Base-by-base conservation (phyloP, 2,888 invertebrate genomes). In the Drosophila subsilvestris region DNA sequence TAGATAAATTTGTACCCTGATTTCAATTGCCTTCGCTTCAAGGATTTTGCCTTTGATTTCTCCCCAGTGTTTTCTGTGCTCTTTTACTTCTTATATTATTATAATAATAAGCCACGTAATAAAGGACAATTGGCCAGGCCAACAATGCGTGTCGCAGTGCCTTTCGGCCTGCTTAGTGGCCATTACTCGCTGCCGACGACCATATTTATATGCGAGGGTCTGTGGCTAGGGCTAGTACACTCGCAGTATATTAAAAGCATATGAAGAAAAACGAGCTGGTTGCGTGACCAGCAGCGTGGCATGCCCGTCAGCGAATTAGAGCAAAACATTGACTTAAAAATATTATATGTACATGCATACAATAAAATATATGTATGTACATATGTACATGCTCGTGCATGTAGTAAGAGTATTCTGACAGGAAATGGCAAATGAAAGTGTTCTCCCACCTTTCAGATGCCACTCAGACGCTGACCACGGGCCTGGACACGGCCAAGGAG, bases 401-500 rank as follows among this genome's bases (percentile, higher is more conserved):
- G 3, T 14, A 51, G 3, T 14, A 51, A 2, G 27, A n/a, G n/a
- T 32, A 37, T 42, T 49, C 44, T 18, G 18, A 14, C 22, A 45
- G 54, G 25, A 69, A 69, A 50, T 60, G 29, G 49, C 60, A 29
- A 61, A 50, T 69, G 61, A 69, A 69, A 70, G 70, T 69, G 54
- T 51, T 62, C n/a, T 49, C 29, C 20, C 20, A 27, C 25, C 37
- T 29, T 71, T 69, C 71, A 90, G 90, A 79, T 59, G 86, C 87
- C 17, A 79, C 81, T 42, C 76, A 86, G 25, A 70, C 86, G 14
- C 57, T 90, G 29, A 81, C 75, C 2, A 74, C 83, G 57, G 82
- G 81, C 12, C n/a, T 90, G 53, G 90, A 90, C 58, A 85, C 80
- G 58, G 88, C 90, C 61, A 90, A 90, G 79, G 90, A 90, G 44